A percentile compares a stretch with the other conserved stretches of the same genome.
phyloP scores from a whole-genome alignment of 2,888 invertebrate genomes.

The Phaonia tiefii region DNA sequence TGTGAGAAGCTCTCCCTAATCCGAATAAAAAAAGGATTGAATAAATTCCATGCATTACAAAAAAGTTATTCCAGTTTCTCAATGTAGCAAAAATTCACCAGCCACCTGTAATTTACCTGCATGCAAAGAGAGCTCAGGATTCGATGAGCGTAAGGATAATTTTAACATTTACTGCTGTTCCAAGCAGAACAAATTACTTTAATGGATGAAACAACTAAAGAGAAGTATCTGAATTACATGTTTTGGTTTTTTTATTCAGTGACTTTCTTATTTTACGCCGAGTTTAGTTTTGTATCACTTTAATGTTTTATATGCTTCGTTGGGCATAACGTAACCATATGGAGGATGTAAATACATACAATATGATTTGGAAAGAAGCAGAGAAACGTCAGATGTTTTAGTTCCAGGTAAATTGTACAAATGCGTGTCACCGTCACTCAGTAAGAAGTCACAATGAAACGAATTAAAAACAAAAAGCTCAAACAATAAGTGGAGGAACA shows the following conservation, averaged over 20 bases:
- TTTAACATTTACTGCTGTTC: neutral
- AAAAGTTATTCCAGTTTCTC: too few species aligned
- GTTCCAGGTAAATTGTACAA: constrained; percentile 46
- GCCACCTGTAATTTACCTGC: neutral
- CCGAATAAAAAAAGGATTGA: too few species aligned
- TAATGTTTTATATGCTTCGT: constrained; percentile 50
- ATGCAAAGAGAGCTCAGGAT: neutral
- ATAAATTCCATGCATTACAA: too few species aligned
- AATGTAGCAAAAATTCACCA: neutral
- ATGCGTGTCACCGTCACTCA: constrained; percentile 35
- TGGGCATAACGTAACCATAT: constrained; percentile 55
- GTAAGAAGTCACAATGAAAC: neutral
- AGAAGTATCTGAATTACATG: neutral
- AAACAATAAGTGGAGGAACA: constrained; percentile 3
- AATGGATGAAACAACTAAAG: neutral
- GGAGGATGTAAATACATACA: neutral
- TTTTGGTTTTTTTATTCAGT: constrained; percentile 18
- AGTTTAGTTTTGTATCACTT: constrained; percentile 13
- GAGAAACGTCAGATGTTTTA: constrained; percentile 31
- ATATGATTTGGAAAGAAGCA: neutral
- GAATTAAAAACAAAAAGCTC: neutral
- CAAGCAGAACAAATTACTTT: neutral
- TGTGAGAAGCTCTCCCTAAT: too few species aligned
- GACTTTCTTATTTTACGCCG: constrained; percentile 36
- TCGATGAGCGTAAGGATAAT: constrained; percentile 29